phyloP scores from a whole-genome alignment of 2,888 invertebrate species.

The Tinea semifulvella region DNA sequence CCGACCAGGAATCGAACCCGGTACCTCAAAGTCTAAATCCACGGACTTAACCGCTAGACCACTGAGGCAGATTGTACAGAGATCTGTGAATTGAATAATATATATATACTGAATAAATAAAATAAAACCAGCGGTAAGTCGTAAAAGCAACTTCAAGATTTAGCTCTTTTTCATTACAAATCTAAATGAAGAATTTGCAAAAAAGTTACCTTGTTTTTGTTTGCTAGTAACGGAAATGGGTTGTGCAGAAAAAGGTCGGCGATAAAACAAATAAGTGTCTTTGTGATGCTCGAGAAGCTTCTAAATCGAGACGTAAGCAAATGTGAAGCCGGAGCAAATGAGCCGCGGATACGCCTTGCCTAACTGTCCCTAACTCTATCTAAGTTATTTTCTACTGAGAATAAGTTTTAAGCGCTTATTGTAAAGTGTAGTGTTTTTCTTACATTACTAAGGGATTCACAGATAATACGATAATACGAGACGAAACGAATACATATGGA shows the following conservation, averaged over 20 bases:
- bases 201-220: slow-evolving; percentile 1
- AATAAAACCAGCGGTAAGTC: too few species aligned
- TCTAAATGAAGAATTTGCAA: not conserved
- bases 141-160: too few species aligned
- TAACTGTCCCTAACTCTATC: slow-evolving; percentile 11
- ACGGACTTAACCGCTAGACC: too few species aligned
- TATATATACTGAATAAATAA: too few species aligned
- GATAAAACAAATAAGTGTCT: slow-evolving; percentile 48
- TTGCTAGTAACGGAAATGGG: slow-evolving; percentile 26
- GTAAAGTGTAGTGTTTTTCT: not conserved
- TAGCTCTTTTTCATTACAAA: not conserved
- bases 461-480: too few species aligned
- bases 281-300: slow-evolving; percentile 36
- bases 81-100: too few species aligned
- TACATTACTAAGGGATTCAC: too few species aligned
- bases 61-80: too few species aligned
- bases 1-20: too few species aligned
- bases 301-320: slow-evolving; percentile 45
- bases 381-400: slow-evolving; percentile 9
- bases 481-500: too few species aligned
- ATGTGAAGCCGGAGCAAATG: slow-evolving; percentile 49
- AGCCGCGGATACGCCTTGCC: slow-evolving; percentile 32
- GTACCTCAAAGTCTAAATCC: too few species aligned
- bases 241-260: slow-evolving; percentile 34
- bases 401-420: not conserved